phyloP scores from a whole-genome alignment of 2,113 vertebrate species.

The Butastur rufipennis region DNA sequence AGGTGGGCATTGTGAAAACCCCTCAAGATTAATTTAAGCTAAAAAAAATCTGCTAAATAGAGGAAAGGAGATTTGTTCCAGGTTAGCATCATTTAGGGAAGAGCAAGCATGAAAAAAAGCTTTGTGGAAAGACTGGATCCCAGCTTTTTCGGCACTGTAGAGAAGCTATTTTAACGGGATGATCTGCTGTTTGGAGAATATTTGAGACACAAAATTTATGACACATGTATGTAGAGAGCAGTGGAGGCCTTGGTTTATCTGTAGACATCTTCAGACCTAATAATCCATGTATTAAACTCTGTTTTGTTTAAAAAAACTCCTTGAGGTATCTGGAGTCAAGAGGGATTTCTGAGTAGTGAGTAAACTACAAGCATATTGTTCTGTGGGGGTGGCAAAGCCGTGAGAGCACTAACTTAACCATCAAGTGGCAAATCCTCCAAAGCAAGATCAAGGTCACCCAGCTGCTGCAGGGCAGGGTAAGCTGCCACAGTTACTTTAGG shows the following conservation, averaged over 20 bases:
- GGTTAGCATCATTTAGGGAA: neutral
- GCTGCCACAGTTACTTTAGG: neutral
- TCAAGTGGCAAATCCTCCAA: neutral
- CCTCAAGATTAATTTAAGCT: neutral
- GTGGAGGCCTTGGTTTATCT: neutral
- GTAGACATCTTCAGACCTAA: neutral
- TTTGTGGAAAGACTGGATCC: neutral
- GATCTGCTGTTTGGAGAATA: neutral
- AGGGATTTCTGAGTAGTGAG: neutral
- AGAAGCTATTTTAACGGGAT: neutral
- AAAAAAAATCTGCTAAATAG: neutral
- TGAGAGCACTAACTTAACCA: fast-evolving
- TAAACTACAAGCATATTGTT: neutral
- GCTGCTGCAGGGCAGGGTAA: neutral
- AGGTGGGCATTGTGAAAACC: neutral
- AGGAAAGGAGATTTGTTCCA: neutral
- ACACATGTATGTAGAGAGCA: neutral
- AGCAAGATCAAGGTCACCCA: neutral
- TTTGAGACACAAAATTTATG: neutral
- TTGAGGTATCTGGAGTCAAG: neutral
- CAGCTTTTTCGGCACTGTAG: neutral
- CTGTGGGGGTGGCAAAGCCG: neutral
- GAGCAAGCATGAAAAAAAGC: neutral
- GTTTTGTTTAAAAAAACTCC: neutral
- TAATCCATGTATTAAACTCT: neutral